A percentile compares a stretch with the other conserved stretches of the same genome.
Evolutionary conservation across 2,888 invertebrate genomes (phyloP).

Genomic region (Panopea generosa): DNA sequence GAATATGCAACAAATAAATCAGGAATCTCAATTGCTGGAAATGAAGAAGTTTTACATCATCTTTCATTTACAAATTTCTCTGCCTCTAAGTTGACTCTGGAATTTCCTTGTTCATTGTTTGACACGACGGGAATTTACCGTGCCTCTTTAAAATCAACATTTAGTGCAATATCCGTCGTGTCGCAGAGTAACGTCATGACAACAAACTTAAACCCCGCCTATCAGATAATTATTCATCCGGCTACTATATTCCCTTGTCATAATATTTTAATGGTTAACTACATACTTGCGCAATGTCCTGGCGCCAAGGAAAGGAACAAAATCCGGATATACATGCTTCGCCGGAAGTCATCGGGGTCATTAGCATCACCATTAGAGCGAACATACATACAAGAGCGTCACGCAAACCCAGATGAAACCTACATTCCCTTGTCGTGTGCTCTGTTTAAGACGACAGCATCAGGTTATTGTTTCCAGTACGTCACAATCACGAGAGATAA

Average conservation of each 20-base stretch:
- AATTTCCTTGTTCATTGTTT: conserved; percentile 73
- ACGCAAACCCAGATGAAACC: conserved; percentile 65
- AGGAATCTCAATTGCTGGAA: conserved; percentile 29
- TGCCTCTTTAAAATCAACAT: conserved; percentile 72
- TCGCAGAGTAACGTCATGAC: conserved; percentile 73
- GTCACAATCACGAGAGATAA: conserved; percentile 74
- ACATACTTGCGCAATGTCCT: conserved; percentile 75
- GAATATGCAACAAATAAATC: conserved; percentile 58
- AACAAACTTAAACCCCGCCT: conserved; percentile 73
- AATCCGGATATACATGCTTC: conserved; percentile 75
- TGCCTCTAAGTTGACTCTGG: conserved; percentile 31
- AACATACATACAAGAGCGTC: conserved; percentile 71
- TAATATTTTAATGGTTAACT: conserved; percentile 66
- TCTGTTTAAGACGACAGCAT: conserved; percentile 70
- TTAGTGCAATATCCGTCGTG: conserved; percentile 62
- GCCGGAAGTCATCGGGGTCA: conserved; percentile 68
- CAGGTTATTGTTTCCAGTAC: conserved; percentile 81
- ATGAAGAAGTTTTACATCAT: conserved; percentile 50
- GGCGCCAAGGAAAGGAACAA: conserved; percentile 71
- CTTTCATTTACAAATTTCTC: conserved; percentile 46
- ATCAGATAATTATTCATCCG: conserved; percentile 65
- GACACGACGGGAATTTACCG: conserved; percentile 78
- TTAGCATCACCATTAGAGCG: conserved; percentile 73
- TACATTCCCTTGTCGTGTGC: conserved; percentile 70
- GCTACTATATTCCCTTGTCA: conserved; percentile 76